Conservation (phyloP, 2,797 vertebrate species). For the Onychomys torridus region DNA sequence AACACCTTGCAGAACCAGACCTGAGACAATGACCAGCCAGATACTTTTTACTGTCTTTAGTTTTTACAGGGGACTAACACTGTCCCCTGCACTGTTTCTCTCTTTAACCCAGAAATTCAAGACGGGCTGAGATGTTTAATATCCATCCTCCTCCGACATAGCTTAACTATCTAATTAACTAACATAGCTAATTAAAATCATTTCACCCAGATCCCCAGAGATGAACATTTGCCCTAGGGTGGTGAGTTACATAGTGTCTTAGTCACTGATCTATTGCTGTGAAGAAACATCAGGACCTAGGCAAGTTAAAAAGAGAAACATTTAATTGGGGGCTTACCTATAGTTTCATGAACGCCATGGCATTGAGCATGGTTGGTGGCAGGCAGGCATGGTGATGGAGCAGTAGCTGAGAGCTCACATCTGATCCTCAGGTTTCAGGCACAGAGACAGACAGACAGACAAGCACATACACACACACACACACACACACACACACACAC, state of each 20-base stretch:
- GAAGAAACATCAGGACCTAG: too few species aligned
- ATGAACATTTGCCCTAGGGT: background rate
- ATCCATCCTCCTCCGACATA: background rate
- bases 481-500: too few species aligned
- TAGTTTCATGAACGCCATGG: background rate
- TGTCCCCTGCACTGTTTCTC: background rate
- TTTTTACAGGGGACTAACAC: too few species aligned
- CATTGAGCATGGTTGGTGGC: background rate
- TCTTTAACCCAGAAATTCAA: background rate
- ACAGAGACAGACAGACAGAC: background rate
- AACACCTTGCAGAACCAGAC: background rate
- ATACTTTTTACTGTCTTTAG: background rate
- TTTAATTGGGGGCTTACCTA: background rate
- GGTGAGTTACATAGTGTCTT: background rate
- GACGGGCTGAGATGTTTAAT: background rate
- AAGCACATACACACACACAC: background rate
- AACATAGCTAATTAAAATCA: background rate
- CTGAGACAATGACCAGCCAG: background rate
- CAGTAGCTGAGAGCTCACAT: background rate
- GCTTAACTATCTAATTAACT: background rate
- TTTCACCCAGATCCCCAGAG: background rate
- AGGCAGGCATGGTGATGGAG: background rate
- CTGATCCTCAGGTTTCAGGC: background rate
- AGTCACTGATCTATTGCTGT: background rate
- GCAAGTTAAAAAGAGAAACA: background rate